Percentiles rank a stretch among this genome's conserved stretches.
phyloP scores from a whole-genome alignment of 2,113 vertebrate species.

The Dasyurus viverrinus region DNA sequence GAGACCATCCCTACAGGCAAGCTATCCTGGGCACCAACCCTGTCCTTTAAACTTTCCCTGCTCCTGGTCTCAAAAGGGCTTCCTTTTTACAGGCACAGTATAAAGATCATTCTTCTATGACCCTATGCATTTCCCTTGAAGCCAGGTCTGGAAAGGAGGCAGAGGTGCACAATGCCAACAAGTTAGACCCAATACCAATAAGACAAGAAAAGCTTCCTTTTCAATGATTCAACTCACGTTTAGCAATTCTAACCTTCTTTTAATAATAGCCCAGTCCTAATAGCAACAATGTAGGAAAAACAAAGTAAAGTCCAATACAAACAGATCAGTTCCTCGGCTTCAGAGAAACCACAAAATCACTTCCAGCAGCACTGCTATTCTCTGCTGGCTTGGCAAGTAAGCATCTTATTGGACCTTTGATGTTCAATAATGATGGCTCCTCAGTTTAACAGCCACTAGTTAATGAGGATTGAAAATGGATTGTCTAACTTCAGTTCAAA shows the following conservation, averaged over 20 bases:
- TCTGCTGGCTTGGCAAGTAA: conserved; percentile 24
- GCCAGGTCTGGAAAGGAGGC: background rate
- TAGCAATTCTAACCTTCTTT: conserved; percentile 6
- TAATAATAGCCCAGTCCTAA: background rate
- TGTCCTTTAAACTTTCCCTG: background rate
- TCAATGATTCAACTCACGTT: background rate
- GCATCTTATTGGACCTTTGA: conserved; percentile 32
- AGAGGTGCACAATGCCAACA: background rate
- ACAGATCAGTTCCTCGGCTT: background rate
- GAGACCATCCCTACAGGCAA: background rate
- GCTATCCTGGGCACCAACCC: background rate
- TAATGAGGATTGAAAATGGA: conserved; percentile 51
- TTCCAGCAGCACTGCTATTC: background rate
- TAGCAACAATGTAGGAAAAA: background rate
- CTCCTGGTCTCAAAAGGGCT: background rate
- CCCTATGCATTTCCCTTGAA: background rate
- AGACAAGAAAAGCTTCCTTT: background rate
- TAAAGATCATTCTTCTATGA: background rate
- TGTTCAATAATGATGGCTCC: conserved; percentile 33
- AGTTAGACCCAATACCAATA: conserved; percentile 3
- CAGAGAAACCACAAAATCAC: background rate
- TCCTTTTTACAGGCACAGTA: background rate
- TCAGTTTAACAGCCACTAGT: conserved; percentile 21
- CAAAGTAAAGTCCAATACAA: conserved; percentile 14
- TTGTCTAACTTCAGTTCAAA: conserved; percentile 29